A percentile compares a stretch with the other conserved stretches of the same genome.
Evolutionary conservation across 2,113 vertebrate species (phyloP).

Genomic region (Elanus axillaris): DNA sequence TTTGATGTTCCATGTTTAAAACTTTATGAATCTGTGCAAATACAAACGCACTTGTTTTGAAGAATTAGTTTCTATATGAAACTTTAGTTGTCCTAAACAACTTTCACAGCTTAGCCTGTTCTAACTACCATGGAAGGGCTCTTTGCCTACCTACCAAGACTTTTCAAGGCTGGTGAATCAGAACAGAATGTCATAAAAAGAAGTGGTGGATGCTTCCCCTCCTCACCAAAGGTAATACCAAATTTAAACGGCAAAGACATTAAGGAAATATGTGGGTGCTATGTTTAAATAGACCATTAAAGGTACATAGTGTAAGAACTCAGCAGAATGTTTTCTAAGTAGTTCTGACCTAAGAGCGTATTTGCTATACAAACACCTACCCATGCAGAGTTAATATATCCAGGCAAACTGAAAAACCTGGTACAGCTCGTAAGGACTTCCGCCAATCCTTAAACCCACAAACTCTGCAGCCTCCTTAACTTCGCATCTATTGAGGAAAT

Average conservation of each 20-base stretch:
- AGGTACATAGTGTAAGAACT: neutral
- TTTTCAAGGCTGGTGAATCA: neutral
- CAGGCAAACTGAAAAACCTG: neutral
- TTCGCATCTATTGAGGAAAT: neutral
- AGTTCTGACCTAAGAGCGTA: neutral
- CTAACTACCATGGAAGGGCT: neutral
- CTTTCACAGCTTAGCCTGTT: neutral
- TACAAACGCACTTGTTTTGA: neutral
- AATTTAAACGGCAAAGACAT: neutral
- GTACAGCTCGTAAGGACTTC: accelerated
- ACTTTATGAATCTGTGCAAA: neutral
- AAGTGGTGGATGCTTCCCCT: neutral
- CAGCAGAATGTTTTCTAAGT: neutral
- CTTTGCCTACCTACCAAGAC: neutral
- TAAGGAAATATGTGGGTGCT: neutral
- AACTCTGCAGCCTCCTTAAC: neutral
- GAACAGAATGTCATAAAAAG: neutral
- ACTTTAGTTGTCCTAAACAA: neutral
- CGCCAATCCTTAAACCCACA: neutral
- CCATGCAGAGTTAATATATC: neutral
- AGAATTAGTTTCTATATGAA: neutral
- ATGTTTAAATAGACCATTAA: neutral
- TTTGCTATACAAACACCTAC: neutral
- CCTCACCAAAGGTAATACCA: neutral
- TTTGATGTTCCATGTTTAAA: neutral